Evolutionary conservation across 2,113 vertebrate genomes (phyloP).

Genomic region (Carassius gibelio): DNA sequence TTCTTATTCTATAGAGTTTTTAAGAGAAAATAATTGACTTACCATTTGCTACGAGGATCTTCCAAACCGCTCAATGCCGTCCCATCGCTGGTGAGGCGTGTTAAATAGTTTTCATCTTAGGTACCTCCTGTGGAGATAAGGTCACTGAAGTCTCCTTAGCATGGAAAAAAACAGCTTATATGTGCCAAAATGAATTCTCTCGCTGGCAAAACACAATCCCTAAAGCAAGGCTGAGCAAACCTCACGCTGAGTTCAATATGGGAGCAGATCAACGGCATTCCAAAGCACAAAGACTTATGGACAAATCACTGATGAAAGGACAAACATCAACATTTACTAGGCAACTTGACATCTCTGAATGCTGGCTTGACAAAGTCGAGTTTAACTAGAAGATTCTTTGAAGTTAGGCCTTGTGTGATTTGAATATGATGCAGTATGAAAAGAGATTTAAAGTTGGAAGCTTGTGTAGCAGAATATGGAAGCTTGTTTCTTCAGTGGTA

Average conservation of each 20-base stretch:
- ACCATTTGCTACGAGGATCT: neutral
- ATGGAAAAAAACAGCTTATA: conserved; percentile 4
- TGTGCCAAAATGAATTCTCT: conserved; percentile 29
- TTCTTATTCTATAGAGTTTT: neutral
- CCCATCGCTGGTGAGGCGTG: neutral
- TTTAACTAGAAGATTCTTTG: neutral
- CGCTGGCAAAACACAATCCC: conserved; percentile 13
- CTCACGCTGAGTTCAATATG: neutral
- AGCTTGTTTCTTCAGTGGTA: no score
- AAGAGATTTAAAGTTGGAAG: neutral
- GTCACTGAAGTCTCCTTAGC: neutral
- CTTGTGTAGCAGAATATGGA: neutral
- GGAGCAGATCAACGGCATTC: conserved; percentile 31
- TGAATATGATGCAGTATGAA: neutral
- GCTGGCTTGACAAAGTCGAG: neutral
- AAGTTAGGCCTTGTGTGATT: neutral
- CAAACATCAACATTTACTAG: neutral
- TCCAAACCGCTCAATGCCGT: neutral
- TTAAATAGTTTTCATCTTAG: conserved; percentile 35
- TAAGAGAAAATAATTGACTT: neutral
- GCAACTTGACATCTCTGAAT: neutral
- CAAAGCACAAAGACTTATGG: neutral
- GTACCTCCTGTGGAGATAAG: conserved; percentile 34
- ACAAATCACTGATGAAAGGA: neutral
- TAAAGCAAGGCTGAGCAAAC: conserved; percentile 16